A percentile compares a stretch with the other conserved stretches of the same genome.
Conservation (phyloP, 2,797 vertebrate species). For the Gymnopithys bicolor region DNA sequence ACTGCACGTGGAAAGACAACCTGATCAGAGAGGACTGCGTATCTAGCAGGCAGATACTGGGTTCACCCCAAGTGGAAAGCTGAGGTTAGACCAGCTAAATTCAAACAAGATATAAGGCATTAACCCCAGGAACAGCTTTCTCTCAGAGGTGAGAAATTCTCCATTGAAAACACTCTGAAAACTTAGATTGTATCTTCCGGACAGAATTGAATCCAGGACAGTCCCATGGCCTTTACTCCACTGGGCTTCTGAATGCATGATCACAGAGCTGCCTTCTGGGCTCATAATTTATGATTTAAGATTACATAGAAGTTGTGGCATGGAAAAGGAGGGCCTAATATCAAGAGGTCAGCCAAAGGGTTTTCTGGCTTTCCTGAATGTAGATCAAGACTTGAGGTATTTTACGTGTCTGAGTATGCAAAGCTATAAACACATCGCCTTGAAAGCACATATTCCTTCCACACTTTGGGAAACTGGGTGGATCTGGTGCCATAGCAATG, state of each 20-base stretch:
- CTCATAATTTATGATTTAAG: not conserved
- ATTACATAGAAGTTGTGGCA: fast-evolving
- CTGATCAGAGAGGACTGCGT: not conserved
- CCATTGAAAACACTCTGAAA: not conserved
- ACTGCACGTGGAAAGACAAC: not conserved
- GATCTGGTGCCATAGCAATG: not conserved
- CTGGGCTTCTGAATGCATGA: not conserved
- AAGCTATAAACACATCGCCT: not conserved
- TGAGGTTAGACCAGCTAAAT: not conserved
- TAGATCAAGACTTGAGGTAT: not conserved
- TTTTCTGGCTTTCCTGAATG: not conserved
- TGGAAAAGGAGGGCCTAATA: not conserved
- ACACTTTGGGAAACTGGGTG: not conserved
- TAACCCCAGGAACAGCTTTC: not conserved
- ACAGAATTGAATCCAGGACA: not conserved
- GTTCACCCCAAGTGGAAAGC: not conserved
- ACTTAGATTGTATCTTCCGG: not conserved
- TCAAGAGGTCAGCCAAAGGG: not conserved
- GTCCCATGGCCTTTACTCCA: not conserved
- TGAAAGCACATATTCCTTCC: not conserved
- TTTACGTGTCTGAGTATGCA: not conserved
- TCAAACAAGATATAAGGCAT: not conserved
- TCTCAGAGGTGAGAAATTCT: not conserved
- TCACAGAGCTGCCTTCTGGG: not conserved
- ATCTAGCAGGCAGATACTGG: not conserved